These are phyloP conservation scores for Phoeniculus purpureus DNA, from an alignment of 2,797 vertebrate genomes.

Conservation along the genomic window DNA sequence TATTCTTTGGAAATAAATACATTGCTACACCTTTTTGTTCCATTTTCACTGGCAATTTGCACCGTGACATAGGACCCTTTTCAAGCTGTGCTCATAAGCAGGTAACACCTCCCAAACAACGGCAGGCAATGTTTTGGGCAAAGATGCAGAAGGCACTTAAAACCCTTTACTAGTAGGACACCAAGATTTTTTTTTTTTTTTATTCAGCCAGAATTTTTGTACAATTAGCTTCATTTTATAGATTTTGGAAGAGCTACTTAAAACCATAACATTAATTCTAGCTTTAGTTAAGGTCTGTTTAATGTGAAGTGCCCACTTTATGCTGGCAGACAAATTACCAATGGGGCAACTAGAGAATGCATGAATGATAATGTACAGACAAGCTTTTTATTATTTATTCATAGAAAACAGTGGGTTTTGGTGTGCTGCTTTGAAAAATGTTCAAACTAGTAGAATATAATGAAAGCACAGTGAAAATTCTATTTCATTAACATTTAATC, in stretches of 20 bases:
- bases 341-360: slow-evolving; percentile 88
- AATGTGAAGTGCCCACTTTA: slow-evolving; percentile 68
- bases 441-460: slow-evolving; percentile 93
- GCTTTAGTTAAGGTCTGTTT: slow-evolving; percentile 60
- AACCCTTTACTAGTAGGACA: slow-evolving; percentile 20
- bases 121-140: background rate
- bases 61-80: background rate
- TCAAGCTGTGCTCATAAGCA: background rate
- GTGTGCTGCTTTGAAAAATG: slow-evolving; percentile 94
- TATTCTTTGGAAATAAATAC: slow-evolving; percentile 24
- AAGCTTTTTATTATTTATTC: slow-evolving; percentile 92
- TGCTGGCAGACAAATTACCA: slow-evolving; percentile 71
- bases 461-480: slow-evolving; percentile 92
- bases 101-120: background rate
- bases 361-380: slow-evolving; percentile 89
- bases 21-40: background rate
- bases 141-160: background rate
- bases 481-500: slow-evolving; percentile 95
- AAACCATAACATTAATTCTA: slow-evolving; percentile 59
- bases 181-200: background rate
- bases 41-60: slow-evolving; percentile 33
- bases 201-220: background rate
- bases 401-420: slow-evolving; percentile 94
- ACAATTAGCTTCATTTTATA: slow-evolving; percentile 15
- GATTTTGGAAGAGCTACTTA: slow-evolving; percentile 37